These are phyloP conservation scores for Irena cyanogastra DNA, from an alignment of 2,113 vertebrate species.

Conservation along the genomic window DNA sequence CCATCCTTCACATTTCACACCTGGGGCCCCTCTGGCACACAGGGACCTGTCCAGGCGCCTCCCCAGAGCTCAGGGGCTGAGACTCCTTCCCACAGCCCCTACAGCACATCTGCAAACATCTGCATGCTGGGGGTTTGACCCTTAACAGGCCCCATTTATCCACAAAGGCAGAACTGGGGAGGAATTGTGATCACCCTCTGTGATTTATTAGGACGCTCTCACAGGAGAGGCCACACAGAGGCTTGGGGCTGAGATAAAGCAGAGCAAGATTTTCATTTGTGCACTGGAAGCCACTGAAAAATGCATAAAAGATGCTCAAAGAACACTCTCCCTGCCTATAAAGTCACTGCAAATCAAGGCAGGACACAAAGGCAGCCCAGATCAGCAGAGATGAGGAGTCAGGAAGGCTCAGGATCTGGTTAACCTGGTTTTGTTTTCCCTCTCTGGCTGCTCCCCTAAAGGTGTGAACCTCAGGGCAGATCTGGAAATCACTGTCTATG, in stretches of 20 bases:
- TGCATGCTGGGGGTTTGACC: accelerated
- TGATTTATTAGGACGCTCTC: background rate
- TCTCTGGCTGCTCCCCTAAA: background rate
- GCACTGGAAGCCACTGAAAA: background rate
- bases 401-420: background rate
- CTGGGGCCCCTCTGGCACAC: background rate
- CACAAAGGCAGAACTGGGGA: background rate
- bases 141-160: background rate
- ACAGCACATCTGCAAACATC: background rate
- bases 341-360: background rate
- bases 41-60: background rate
- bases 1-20: too few relatives aligned
- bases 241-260: background rate
- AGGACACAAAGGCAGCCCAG: background rate
- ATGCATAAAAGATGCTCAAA: background rate
- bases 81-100: background rate
- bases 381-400: background rate
- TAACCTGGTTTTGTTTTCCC: background rate
- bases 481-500: background rate
- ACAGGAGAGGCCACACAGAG: background rate
- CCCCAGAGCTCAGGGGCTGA: background rate
- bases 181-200: background rate
- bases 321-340: background rate
- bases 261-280: background rate
- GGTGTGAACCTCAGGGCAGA: background rate